Evolutionary conservation across 2,888 invertebrate species (phyloP), one percentile per base, ranked within the genome.

Genomic region (Diarsia brunnea): DNA sequence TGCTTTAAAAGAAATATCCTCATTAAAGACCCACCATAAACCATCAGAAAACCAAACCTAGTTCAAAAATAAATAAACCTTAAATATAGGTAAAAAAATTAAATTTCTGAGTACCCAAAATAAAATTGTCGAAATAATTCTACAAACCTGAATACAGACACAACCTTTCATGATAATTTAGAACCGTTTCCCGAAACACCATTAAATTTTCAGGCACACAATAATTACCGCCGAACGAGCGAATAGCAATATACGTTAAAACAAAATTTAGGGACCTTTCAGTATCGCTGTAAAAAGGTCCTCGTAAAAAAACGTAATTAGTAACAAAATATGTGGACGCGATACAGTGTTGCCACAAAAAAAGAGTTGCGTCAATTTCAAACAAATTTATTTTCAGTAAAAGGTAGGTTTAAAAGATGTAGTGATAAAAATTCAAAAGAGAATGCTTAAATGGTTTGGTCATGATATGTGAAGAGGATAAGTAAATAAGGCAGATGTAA

Each of bases 261-360:
- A 82, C 73, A 81, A 69, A 69, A 83, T 78, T 83, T 73, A 82
- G 43, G 43, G 51, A 65, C 73, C 82, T 70, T 70, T 73, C 88
- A 86, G 86, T 87, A 84, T 81, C 83, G 86, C 83, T 89, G 87
- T 91, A 74, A 86, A 91, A 91, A 88, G 79, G 80, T 60, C 64
- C 67, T 88, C 89, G 88, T 92, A 92, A 91, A 92, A 90, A 89
- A 87, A 89, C 84, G 90, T 92, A 92, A 93, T 93, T 93, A 92
- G 90, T 88, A 89, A 90, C 87, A 89, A 89, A 91, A 89, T 72
- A 67, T 78, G 60, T 71, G 21, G 45, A 27, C 61, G 55, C 10
- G 43, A 73, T 80, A 77, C 68, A 75, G 43, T 53, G 68, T 60
- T 72, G 65, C 71, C 76, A 73, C 65, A 83, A 81, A 78, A 65